Evolutionary conservation across 2,888 invertebrate species (phyloP).

Genomic region (Parnassius orleans): DNA sequence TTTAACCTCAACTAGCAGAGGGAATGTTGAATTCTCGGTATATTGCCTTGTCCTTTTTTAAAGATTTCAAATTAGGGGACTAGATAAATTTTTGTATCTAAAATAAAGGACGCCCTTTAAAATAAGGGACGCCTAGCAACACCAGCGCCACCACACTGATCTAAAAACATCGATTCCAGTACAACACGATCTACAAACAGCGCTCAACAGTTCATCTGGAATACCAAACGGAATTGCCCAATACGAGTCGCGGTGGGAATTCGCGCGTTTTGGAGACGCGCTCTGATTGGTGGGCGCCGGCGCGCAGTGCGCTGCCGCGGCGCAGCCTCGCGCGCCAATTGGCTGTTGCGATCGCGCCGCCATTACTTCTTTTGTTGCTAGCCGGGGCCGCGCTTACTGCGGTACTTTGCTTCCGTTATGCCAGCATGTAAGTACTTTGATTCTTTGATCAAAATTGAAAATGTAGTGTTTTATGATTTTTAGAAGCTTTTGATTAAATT

Average conservation of each 20-base stretch:
- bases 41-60: too few relatives aligned
- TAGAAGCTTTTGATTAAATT: too few relatives aligned
- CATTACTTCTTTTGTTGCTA: slow-evolving; percentile 84
- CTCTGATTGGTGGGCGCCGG: slow-evolving; percentile 82
- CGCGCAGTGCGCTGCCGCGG: slow-evolving; percentile 81
- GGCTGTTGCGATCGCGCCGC: slow-evolving; percentile 85
- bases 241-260: slow-evolving; percentile 41
- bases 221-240: slow-evolving; percentile 54
- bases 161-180: slow-evolving; percentile 45
- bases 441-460: too few relatives aligned
- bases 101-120: too few relatives aligned
- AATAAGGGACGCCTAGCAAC: too few relatives aligned
- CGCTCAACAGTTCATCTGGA: slow-evolving; percentile 58
- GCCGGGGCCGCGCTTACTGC: slow-evolving; percentile 85
- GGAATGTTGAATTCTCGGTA: too few relatives aligned
- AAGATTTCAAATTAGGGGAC: too few relatives aligned
- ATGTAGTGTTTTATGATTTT: too few relatives aligned
- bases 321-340: slow-evolving; percentile 86
- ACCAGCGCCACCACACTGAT: not conserved
- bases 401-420: slow-evolving; percentile 88
- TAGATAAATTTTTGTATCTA: too few relatives aligned
- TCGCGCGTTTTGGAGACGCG: slow-evolving; percentile 40
- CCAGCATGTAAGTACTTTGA: slow-evolving; percentile 84
- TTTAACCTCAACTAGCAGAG: too few relatives aligned
- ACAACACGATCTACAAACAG: slow-evolving; percentile 65